Evolutionary conservation across 2,888 invertebrate species (phyloP).

Genomic region (Epistrophella euchroma): DNA sequence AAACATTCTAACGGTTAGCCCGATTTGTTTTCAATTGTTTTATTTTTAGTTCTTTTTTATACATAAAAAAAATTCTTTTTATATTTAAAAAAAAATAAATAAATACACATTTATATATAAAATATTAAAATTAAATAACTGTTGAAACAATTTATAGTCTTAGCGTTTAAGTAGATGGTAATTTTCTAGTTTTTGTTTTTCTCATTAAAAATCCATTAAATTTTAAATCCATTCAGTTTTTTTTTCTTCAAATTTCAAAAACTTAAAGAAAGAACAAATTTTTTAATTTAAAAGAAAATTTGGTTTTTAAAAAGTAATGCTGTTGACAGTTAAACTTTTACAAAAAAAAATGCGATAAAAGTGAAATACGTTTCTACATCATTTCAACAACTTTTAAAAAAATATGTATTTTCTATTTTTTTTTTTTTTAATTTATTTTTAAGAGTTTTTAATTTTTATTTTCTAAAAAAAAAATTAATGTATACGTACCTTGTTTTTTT

Average conservation of each 20-base stretch:
- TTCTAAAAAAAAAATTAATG: background rate
- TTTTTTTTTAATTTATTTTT: slow-evolving; percentile 41
- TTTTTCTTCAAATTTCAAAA: slow-evolving; percentile 35
- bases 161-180: slow-evolving; percentile 73
- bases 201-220: slow-evolving; percentile 26
- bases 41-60: slow-evolving; percentile 46
- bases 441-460: slow-evolving; percentile 22
- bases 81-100: slow-evolving; percentile 20
- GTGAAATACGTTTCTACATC: background rate
- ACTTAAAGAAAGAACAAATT: slow-evolving; percentile 1
- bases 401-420: background rate
- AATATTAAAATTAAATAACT: slow-evolving; percentile 42
- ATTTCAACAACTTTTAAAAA: background rate
- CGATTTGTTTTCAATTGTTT: slow-evolving; percentile 50
- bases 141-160: slow-evolving; percentile 63
- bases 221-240: slow-evolving; percentile 25
- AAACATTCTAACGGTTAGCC: slow-evolving; percentile 34
- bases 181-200: slow-evolving; percentile 36
- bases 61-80: slow-evolving; percentile 40
- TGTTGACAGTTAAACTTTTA: slow-evolving; percentile 27
- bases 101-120: slow-evolving; percentile 20
- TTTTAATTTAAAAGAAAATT: slow-evolving; percentile 3
- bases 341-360: background rate
- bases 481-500: slow-evolving; percentile 40
- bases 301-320: slow-evolving; percentile 43